Base-by-base conservation (phyloP, 2,888 invertebrate genomes). In the Fabriciana adippe region DNA sequence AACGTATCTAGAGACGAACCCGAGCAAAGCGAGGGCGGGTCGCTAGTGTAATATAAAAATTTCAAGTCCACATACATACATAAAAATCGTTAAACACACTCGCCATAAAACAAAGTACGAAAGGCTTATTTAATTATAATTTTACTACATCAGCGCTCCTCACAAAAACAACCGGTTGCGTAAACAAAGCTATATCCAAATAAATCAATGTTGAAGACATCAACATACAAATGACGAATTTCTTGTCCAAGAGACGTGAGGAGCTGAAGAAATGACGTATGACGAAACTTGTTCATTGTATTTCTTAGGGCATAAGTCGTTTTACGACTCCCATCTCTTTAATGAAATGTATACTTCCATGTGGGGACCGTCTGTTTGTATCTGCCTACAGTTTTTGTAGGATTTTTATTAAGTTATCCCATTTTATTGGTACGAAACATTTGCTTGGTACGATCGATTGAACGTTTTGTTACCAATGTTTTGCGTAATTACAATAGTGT, bases 251-350 rank as follows among this genome's bases (percentile, higher is more conserved):
- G 59, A 55, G 54, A 65, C 70, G 65, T 70, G 70, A 62, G 31
- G 55, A 6, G 50, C 21, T 56, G 55, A 45, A 14, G 64, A 41
- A 59, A 59, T 65, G 59, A 48, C 53, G 47, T 57, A 59, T 65
- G 59, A 31, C 16, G 18, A 53, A 71, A 69, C 57, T 69, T 69
- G 56, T 67, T 57, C 66, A 66, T 66, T 70, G 69, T 72, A 65
- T 69, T 67, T 67, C 69, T 67, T 64, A 69, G 64, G 69, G 64
- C 74, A 76, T 74, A 74, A 76, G 74, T 72, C 72, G 64, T 75
- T 75, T 75, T 74, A 75, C 74, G 72, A 73, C 71, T 75, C 69
- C 69, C 68, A 73, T 75, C 66, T 67, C 71, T 74, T 72, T 76
- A 74, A 75, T 76, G 76, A 74, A 75, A 75, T 59, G 57, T 21